phyloP scores from a whole-genome alignment of 2,888 invertebrate genomes.

The Labia minor region DNA sequence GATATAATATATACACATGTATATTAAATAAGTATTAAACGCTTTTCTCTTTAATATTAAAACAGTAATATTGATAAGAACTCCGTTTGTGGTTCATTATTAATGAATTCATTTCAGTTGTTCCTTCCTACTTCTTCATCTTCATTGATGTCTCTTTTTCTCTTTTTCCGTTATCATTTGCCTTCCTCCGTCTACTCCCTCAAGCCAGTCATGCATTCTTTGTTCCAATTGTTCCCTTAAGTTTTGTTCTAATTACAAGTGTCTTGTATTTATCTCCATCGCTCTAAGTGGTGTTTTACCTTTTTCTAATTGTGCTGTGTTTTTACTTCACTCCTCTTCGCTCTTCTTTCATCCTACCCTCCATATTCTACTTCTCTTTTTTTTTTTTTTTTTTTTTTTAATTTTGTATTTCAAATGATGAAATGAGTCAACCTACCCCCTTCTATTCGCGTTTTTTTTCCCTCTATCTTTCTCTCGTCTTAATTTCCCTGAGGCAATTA shows the following conservation, averaged over 20 bases:
- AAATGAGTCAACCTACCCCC: not conserved
- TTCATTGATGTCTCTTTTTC: too few species aligned
- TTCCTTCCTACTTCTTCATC: too few species aligned
- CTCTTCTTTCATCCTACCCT: not conserved
- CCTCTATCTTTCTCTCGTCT: not conserved
- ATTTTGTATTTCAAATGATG: not conserved
- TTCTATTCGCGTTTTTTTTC: too few species aligned
- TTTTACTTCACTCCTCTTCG: not conserved
- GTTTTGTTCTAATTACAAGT: conserved; percentile 8
- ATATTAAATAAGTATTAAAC: too few species aligned
- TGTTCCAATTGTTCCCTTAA: not conserved
- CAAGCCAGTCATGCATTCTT: too few species aligned
- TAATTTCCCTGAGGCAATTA: conserved; percentile 7
- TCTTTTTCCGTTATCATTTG: too few species aligned
- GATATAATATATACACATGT: too few species aligned
- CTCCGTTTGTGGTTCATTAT: too few species aligned
- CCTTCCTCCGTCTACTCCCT: too few species aligned
- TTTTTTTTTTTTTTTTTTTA: not conserved
- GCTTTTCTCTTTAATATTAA: too few species aligned
- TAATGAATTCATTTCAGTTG: too few species aligned
- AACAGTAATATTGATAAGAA: too few species aligned
- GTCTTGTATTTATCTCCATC: not conserved
- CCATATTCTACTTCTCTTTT: not conserved
- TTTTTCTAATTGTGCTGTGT: not conserved
- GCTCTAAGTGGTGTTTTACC: not conserved